Evolutionary conservation across 2,797 vertebrate species (phyloP), one percentile per base, ranked within the genome.

Genomic region (Synaphobranchus kaupii): DNA sequence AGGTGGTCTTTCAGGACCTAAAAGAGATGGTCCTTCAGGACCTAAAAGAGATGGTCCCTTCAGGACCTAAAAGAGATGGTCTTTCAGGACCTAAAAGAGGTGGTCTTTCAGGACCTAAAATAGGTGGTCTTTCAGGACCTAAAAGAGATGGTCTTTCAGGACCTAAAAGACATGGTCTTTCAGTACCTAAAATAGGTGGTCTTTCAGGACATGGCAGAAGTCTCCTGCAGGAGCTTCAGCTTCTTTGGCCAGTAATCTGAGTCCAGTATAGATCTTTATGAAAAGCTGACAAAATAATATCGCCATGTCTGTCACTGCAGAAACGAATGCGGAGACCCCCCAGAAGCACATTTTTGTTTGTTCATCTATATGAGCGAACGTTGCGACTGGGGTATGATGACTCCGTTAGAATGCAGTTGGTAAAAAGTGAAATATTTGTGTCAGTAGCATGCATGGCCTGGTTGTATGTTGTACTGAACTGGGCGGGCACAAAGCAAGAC

Each of bases 201-300:
- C 56, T 58, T 7, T 28, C 48, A 83, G 47, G 83, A 56, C 31
- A 60, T 84, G 31, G 39, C 28, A 56, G 48, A 60, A 58, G 52
- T 58, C 25, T 39, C 52, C 12, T 10, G 54, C 54, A 22, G n/a
- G n/a, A 7, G 52, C 31, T 56, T 84, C 60, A 39, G 50, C 83
- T 84, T 58, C 39, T 44, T 66, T 25, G 25, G 34, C 83, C 22
- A 39, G 83, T 84, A 84, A 66, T 84, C 5, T 84, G 56, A 84
- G 83, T 39, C 58, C 83, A 34, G 17, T 63, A 44, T 34, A 17
- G 58, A 63, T 54, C 39, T 84, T 84, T 84, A 63, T 63, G 56
- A 66, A 84, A 84, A 47, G 83, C 83, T 84, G 58, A 84, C 56
- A 34, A 84, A 76, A 68, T 48, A 73, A 85, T 28, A 85, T 52